Conservation (phyloP, 2,797 vertebrate species). For the Hypotaenidia okinawae region DNA sequence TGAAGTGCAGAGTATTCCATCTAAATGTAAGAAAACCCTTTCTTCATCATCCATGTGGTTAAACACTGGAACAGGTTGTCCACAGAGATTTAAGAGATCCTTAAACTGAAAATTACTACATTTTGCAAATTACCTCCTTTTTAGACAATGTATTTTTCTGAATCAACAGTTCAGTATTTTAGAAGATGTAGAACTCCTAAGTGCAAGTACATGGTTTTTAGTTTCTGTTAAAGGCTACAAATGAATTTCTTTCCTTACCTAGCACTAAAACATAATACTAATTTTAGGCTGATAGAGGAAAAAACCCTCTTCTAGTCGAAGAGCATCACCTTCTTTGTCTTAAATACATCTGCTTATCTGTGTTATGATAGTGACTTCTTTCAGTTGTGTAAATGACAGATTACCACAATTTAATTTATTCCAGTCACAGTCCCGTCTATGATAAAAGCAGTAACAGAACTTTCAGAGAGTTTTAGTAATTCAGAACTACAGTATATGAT, state of each 20-base stretch:
- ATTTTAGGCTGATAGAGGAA: background rate
- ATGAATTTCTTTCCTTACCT: constrained; percentile 18
- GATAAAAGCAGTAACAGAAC: background rate
- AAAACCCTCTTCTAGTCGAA: background rate
- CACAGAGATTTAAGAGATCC: no score
- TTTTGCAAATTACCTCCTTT: background rate
- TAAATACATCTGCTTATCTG: background rate
- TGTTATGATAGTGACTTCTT: background rate
- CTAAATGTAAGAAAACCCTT: background rate
- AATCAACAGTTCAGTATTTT: background rate
- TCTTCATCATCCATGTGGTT: background rate
- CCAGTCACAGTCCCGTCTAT: background rate
- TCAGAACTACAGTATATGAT: background rate
- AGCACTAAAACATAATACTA: constrained; percentile 10
- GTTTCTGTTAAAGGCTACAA: constrained; percentile 41
- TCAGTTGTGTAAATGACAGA: no score
- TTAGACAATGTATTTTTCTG: background rate
- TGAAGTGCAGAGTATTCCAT: background rate
- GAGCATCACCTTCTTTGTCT: background rate
- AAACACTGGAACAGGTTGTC: background rate
- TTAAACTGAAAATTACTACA: background rate
- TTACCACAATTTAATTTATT: background rate
- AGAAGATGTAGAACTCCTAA: background rate
- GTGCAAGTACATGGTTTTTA: background rate
- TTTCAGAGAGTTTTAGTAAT: background rate